Evolutionary conservation across 2,113 vertebrate genomes (phyloP), one percentile per base, ranked within the genome.

Genomic region (Apteryx owenii): DNA sequence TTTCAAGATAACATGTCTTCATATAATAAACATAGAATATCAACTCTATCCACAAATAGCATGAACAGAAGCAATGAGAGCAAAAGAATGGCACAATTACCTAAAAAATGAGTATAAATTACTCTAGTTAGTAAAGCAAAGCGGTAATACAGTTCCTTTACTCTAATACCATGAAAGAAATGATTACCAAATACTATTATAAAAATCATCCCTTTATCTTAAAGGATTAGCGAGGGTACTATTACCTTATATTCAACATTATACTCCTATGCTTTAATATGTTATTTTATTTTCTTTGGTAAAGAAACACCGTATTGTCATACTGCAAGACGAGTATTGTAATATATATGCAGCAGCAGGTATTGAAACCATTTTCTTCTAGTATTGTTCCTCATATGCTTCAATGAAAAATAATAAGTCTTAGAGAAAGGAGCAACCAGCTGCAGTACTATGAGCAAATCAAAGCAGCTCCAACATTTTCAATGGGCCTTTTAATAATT

Each of bases 31-130:
- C 17, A 85, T 0, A 93, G 54, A 58, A 75, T 79, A 93, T 58
- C 75, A 90, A 58, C 64, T 96, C 53, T 84, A 33, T 38, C 48
- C 92, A 85, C 91, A 89, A 89, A 71, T 28, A 95, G 68, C 89
- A 66, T 22, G 81, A 93, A 53, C 23, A 58, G n/a, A 66, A 73
- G n/a, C 29, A 66, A 46, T 11, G 36, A 31, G 4, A 88, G 42
- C 38, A 65, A 56, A 82, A 79, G 42, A 56, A 53, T 28, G 44
- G 31, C 48, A 61, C 36, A 72, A 77, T 93, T 90, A 51, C 68
- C 70, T 73, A 91, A 76, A 95, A 79, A 87, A 21, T 23, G 79
- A 91, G 94, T 7, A 69, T 25, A 92, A 89, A 91, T 87, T 86
- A 87, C 86, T 84, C 72, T 70, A 89, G 65, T 89, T 91, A 71